Evolutionary conservation across 2,888 invertebrate species (phyloP), one percentile per base, ranked within the genome.

Genomic region (Sminthurides aquaticus): DNA sequence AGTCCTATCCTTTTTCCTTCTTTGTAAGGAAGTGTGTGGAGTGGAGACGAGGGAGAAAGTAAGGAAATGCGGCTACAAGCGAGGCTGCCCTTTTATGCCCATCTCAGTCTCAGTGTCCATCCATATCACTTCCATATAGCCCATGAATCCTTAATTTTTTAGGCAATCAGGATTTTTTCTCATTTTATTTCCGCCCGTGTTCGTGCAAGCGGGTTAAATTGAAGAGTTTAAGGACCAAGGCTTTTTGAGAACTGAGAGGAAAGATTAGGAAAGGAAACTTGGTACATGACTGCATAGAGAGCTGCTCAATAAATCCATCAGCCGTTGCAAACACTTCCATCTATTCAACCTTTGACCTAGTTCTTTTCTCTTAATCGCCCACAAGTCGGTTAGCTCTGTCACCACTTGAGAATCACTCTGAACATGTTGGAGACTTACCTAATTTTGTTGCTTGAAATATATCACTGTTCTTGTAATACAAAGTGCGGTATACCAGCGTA

Each of bases 361-460:
- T 34, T 34, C 43, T 5, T 5, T 5, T n/a, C n/a, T 11, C 15
- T 34, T 34, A 34, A 34, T 34, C 43, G 15, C 43, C 43, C 43
- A 34, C 43, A 34, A 34, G 43, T 34, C 8, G 5, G 15, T 11
- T 15, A 5, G 15, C 43, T 34, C 15, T 34, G 43, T 34, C 43
- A 34, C 43, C 15, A 34, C 43, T 34, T 5, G 15, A 34, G 43
- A 34, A 34, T 15, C 5, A 15, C 43, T 34, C 43, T 34, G 11
- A 57, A 26, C 3, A 11, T 11, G 57, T n/a, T 5, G 22, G 48
- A 26, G n/a, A 28, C 79, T 79, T 77, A 91, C 92, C 91, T 86
- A 90, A 91, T 78, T 93, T 94, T 58, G 91, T 89, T 25, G 92
- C 89, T 75, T 90, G 85, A 79, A 96, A 96, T 66, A 91, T 91